A percentile compares a stretch with the other conserved stretches of the same genome.
phyloP scores from a whole-genome alignment of 37 sponge, comb jelly and placozoan genomes.

The Halichondria panicea region DNA sequence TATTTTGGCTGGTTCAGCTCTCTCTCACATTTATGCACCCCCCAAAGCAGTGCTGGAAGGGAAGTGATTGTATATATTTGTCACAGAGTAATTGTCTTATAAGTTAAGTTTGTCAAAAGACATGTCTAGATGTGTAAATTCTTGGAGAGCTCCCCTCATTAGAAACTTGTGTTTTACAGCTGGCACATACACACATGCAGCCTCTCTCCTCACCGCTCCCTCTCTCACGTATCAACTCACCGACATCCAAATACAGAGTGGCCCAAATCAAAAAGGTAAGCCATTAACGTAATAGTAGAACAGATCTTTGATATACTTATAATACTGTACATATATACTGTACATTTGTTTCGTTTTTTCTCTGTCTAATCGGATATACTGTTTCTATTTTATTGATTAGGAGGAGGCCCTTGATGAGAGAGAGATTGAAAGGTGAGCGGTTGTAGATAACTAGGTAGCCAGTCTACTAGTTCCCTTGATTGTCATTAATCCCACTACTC shows the following conservation, averaged over 20 bases:
- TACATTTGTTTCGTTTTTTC: neutral
- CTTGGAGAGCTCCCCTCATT: too few relatives aligned
- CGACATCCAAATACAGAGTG: slow-evolving; percentile 54
- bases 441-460: too few relatives aligned
- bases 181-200: slow-evolving; percentile 23
- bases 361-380: neutral
- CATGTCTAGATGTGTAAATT: too few relatives aligned
- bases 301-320: neutral
- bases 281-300: neutral
- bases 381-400: slow-evolving; percentile 4
- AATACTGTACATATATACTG: neutral
- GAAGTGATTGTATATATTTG: too few relatives aligned
- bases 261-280: slow-evolving; percentile 53
- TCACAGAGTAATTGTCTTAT: too few relatives aligned
- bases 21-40: too few relatives aligned
- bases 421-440: slow-evolving; percentile 27
- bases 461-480: too few relatives aligned
- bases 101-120: too few relatives aligned
- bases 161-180: neutral
- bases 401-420: slow-evolving; percentile 41
- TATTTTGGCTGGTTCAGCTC: too few relatives aligned
- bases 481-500: too few relatives aligned
- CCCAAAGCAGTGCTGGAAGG: too few relatives aligned
- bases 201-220: slow-evolving; percentile 46
- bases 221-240: slow-evolving; percentile 43